Evolutionary conservation across 2,888 invertebrate genomes (phyloP).

Genomic region (Apamea crenata): DNA sequence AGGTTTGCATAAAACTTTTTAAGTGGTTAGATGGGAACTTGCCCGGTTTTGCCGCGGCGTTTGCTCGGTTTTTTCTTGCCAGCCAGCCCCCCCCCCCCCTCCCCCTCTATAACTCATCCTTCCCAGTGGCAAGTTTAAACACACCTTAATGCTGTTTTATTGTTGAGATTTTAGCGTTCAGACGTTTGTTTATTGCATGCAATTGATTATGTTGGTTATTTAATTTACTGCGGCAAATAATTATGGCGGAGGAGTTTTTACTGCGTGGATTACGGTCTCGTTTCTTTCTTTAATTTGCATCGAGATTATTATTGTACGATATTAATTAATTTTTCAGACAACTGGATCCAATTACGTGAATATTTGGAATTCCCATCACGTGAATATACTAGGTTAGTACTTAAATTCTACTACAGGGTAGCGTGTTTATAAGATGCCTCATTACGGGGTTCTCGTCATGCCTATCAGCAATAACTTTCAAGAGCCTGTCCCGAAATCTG

Average conservation of each 20-base stretch:
- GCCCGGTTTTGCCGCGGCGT: slow-evolving; percentile 36
- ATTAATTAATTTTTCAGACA: background rate
- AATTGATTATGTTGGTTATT: slow-evolving; percentile 62
- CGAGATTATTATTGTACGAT: background rate
- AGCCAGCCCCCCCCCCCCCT: too few relatives aligned
- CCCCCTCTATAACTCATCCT: slow-evolving; percentile 67
- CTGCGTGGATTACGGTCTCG: too few relatives aligned
- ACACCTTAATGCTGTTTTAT: slow-evolving; percentile 66
- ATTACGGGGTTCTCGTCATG: background rate
- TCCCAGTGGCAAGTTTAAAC: slow-evolving; percentile 61
- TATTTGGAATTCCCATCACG: background rate
- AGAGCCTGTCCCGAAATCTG: background rate
- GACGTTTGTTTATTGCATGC: slow-evolving; percentile 55
- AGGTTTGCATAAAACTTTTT: slow-evolving; percentile 71
- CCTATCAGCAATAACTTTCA: background rate
- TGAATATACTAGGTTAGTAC: background rate
- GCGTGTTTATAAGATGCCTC: background rate
- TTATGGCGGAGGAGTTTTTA: background rate
- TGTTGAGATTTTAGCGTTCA: slow-evolving; percentile 55
- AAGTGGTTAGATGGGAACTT: slow-evolving; percentile 69
- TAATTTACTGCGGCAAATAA: slow-evolving; percentile 18
- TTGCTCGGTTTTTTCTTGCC: slow-evolving; percentile 62
- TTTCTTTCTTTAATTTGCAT: background rate
- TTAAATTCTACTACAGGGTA: background rate
- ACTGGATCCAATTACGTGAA: background rate